Conservation (phyloP, 2,888 invertebrate species). For the Molanna angustata region DNA sequence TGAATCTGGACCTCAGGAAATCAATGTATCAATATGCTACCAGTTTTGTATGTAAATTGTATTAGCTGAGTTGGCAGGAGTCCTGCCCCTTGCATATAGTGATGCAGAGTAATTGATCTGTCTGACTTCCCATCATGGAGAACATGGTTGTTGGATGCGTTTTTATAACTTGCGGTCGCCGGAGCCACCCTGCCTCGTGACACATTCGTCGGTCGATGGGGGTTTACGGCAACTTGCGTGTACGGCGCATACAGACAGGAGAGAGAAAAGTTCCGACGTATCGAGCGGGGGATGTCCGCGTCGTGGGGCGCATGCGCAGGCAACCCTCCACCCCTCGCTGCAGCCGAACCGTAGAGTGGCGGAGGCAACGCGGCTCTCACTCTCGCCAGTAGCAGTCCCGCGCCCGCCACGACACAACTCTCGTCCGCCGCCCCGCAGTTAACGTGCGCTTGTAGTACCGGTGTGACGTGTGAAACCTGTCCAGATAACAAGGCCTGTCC, state of each 20-base stretch:
- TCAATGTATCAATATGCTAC: too few species aligned
- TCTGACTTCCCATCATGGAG: too few species aligned
- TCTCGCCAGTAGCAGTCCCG: conserved; percentile 43
- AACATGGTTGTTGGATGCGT: too few species aligned
- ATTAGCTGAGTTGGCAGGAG: too few species aligned
- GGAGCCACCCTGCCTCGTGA: conserved; percentile 14
- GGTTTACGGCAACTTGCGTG: too few species aligned
- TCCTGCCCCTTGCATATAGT: too few species aligned
- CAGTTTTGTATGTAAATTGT: too few species aligned
- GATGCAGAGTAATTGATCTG: too few species aligned
- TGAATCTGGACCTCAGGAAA: too few species aligned
- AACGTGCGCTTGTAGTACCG: conserved; percentile 29
- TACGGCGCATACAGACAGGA: conserved; percentile 6
- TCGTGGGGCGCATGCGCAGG: conserved; percentile 27
- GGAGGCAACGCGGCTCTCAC: conserved; percentile 37
- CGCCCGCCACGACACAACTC: conserved; percentile 39
- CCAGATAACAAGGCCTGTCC: conserved; percentile 23
- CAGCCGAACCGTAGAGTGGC: too few species aligned
- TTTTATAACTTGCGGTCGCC: too few species aligned
- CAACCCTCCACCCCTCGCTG: conserved; percentile 40
- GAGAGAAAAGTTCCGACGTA: conserved; percentile 3
- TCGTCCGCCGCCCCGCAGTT: conserved; percentile 42
- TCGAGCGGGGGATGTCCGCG: conserved; percentile 17
- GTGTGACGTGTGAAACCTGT: neutral
- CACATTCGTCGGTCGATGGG: conserved; percentile 10